phyloP scores from a whole-genome alignment of 2,888 invertebrate species.

The Lysandra bellargus region DNA sequence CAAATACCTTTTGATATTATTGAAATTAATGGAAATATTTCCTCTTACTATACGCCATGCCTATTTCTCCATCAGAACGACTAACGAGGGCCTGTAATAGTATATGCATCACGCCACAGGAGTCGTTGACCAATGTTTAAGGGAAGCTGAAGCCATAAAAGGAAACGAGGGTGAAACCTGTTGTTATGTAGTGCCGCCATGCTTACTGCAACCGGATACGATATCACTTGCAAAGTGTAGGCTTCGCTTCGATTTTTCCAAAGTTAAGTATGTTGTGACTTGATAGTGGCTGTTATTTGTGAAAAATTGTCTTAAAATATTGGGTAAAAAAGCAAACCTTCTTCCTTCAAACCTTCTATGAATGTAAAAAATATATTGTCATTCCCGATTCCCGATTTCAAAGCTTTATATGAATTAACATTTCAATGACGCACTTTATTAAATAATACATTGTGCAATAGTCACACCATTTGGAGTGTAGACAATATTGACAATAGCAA shows the following conservation, averaged over 20 bases:
- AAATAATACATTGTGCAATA: conserved; percentile 11
- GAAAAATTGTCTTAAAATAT: background rate
- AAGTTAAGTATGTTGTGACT: background rate
- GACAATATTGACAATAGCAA: conserved; percentile 54
- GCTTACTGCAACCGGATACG: conserved; percentile 5
- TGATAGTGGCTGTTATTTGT: background rate
- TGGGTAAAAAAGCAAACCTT: background rate
- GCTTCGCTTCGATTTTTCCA: conserved; percentile 6
- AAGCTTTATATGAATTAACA: background rate
- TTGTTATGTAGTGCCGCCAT: conserved; percentile 51
- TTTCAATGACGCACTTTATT: background rate
- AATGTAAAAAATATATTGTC: no score
- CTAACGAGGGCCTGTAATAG: conserved; percentile 42
- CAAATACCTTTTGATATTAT: no score
- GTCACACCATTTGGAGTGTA: background rate
- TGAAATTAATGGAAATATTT: background rate
- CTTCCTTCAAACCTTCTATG: background rate
- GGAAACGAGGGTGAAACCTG: conserved; percentile 66
- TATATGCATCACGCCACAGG: conserved; percentile 47
- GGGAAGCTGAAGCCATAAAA: conserved; percentile 75
- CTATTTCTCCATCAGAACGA: conserved; percentile 24
- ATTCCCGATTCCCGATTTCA: background rate
- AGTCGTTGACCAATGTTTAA: conserved; percentile 70
- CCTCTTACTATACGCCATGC: no score
- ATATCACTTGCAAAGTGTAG: conserved; percentile 31